These are phyloP conservation scores for Calliopsis andreniformis DNA, from an alignment of 1,140 invertebrate species.

Conservation along the genomic window DNA sequence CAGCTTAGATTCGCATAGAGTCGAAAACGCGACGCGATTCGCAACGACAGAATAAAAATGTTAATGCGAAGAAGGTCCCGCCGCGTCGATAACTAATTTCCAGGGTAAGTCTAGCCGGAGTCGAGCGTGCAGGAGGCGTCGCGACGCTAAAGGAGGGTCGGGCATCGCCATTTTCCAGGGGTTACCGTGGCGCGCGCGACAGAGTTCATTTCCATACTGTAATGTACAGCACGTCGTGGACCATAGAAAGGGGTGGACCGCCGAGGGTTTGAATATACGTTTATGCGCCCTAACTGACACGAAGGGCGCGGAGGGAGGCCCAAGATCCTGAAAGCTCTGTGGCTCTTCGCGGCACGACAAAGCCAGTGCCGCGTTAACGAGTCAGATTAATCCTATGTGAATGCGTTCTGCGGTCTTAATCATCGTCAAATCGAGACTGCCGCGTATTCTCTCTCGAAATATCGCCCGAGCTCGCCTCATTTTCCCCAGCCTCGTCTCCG, in stretches of 20 bases:
- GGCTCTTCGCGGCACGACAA: constrained; percentile 22
- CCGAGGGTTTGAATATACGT: constrained; percentile 3
- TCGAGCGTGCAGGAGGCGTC: neutral
- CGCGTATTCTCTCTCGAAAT: no score
- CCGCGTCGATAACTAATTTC: constrained; percentile 45
- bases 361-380: constrained; percentile 12
- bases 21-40: no score
- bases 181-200: constrained; percentile 9
- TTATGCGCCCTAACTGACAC: constrained; percentile 1
- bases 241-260: constrained; percentile 23
- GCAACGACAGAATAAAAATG: no score
- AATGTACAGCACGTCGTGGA: constrained; percentile 35
- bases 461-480: no score
- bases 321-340: constrained; percentile 14
- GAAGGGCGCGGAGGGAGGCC: neutral
- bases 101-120: constrained; percentile 1
- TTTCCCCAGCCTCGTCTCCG: no score
- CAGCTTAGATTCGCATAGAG: no score
- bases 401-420: neutral
- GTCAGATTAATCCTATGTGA: constrained; percentile 15
- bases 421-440: neutral
- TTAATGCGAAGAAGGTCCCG: neutral
- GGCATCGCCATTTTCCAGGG: constrained; percentile 34
- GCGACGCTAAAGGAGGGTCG: constrained; percentile 4
- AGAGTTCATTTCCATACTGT: constrained; percentile 43